Base-by-base conservation (phyloP, 2,113 vertebrate species). In the Hyaena hyaena region DNA sequence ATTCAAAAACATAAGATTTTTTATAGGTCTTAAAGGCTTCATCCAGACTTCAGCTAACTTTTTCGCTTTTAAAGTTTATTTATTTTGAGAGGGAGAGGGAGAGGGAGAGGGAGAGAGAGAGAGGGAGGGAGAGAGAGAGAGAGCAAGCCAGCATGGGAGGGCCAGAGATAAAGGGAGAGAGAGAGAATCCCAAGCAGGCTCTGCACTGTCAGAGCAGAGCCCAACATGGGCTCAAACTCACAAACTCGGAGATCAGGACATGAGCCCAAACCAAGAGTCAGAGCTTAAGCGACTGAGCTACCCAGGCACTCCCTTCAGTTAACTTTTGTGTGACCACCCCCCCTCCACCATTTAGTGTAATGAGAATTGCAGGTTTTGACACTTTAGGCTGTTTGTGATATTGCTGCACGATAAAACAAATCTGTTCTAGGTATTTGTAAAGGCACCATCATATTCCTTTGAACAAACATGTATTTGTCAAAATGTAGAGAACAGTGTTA, bases 401-500 rank as follows among this genome's bases (percentile, higher is more conserved):
- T 43, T 90, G 85, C 97, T 87, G 85, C 5, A 96, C 69, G 84
- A 96, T 0, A 9, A 58, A 55, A 55, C 63, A 17, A 97, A 5
- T 76, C 61, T 94, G 74, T 90, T 90, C 90, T 33, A 39, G 26
- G 65, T 88, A 82, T 88, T 96, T 98, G 71, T 74, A 71, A 97
- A 97, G 48, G 0, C 43, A 94, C 90, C 96, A 82, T 90, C 96
- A 35, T 95, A 97, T 97, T 94, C 71, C 77, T 98, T 90, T 95
- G 69, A 98, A 94, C 55, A 95, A 97, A 97, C 83, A 90, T 43
- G 50, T 96, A 93, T 98, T 98, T 98, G 93, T 96, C 93, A 94
- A 98, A 95, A 90, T 87, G 82, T 48, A 96, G 4, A 80, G 0
- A 0, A 69, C 58, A 39, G 17, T 95, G 98, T 98, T 98, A 97